Percentiles rank a stretch among this genome's conserved stretches.
phyloP scores from a whole-genome alignment of 2,888 invertebrate species.

The Drosophila kuntzei region DNA sequence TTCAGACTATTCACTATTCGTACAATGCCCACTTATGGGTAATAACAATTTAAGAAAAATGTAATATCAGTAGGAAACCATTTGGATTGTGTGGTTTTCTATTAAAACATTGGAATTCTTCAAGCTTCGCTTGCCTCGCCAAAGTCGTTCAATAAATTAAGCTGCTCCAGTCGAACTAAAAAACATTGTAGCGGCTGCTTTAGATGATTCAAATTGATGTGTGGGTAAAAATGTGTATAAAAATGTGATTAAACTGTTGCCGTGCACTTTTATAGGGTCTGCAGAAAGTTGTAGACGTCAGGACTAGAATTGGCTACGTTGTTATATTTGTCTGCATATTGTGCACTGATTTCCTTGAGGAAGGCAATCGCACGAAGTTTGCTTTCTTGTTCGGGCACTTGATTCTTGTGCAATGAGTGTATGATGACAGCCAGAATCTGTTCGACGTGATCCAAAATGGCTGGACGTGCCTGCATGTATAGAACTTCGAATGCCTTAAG shows the following conservation, averaged over 20 bases:
- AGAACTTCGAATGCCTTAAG: slow-evolving; percentile 89
- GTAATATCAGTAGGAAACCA: slow-evolving; percentile 28
- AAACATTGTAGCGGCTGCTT: neutral
- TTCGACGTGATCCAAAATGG: slow-evolving; percentile 86
- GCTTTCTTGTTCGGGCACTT: slow-evolving; percentile 84
- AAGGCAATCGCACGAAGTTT: slow-evolving; percentile 86
- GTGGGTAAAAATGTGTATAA: slow-evolving; percentile 7
- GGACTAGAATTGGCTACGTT: slow-evolving; percentile 84
- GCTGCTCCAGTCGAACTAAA: neutral
- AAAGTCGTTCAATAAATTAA: slow-evolving; percentile 6
- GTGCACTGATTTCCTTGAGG: slow-evolving; percentile 87
- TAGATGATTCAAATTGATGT: neutral
- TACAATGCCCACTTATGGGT: slow-evolving; percentile 19
- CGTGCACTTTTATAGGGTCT: slow-evolving; percentile 70
- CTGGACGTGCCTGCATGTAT: slow-evolving; percentile 88
- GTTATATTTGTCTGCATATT: slow-evolving; percentile 87
- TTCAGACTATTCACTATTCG: slow-evolving; percentile 56
- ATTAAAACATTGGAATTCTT: slow-evolving; percentile 28
- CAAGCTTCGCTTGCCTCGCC: slow-evolving; percentile 7
- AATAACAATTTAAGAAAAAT: slow-evolving; percentile 25
- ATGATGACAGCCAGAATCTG: slow-evolving; percentile 87
- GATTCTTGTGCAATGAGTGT: slow-evolving; percentile 87
- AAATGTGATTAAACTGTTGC: neutral
- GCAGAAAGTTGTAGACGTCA: slow-evolving; percentile 81
- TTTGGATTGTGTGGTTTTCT: slow-evolving; percentile 5